Evolutionary conservation across 2,888 invertebrate species (phyloP), one percentile per base, ranked within the genome.

Genomic region (Elegia similella): DNA sequence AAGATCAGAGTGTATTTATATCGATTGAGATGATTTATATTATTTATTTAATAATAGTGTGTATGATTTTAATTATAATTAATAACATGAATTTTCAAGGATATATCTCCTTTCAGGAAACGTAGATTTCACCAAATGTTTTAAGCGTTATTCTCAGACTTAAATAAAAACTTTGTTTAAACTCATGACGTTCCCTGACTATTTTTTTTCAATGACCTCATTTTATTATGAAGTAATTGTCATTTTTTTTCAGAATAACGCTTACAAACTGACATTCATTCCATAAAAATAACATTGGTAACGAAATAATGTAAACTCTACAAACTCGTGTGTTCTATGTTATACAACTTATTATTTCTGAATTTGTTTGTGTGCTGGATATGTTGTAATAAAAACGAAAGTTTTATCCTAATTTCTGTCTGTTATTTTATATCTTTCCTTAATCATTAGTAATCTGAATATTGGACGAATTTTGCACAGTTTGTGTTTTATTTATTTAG

Each of bases 1-100:
- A 48, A 43, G 16, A 13, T 71, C 76, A 85, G 75, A 85, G 76
- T 77, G 82, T 88, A 86, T 86, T 86, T 88, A 85, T 83, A 78
- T 68, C 54, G 63, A 75, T 71, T 62, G 65, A 73, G 75, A 70
- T 78, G 68, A 78, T 72, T 70, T 74, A 82, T 82, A 81, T 74
- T 73, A 82, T 82, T 86, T 84, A 84, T 84, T 81, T 80, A 72
- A 13, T 80, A 72, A 13, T 43, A 43, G 43, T 43, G 15, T 13
- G 43, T 43, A 43, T 38, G 38, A 38, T 38, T 38, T n/a, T 1
- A 12, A n/a, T 38, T 38, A 38, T 38, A 38, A 38, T 12, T 2
- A 43, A 15, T 10, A 10, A 23, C 29, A 12, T n/a, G 12, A n/a
- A 30, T 30, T 13, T 7, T 17, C 47, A 47, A 30, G 30, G 13